Conservation (phyloP, 2,797 vertebrate species). For the Notolepis coatsorum region DNA sequence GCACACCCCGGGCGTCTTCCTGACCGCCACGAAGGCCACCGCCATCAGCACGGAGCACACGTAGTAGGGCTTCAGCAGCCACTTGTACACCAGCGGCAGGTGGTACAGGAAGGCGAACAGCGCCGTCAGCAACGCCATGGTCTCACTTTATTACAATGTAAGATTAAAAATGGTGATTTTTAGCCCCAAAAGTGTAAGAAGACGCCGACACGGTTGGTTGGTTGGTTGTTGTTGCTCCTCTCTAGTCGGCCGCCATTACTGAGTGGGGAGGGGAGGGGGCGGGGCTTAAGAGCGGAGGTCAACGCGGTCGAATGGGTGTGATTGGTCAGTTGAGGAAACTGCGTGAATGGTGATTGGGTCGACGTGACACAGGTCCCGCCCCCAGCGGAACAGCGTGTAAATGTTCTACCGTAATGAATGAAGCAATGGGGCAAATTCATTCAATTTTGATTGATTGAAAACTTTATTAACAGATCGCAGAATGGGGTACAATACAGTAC, state of each 20-base stretch:
- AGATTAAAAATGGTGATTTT: background rate
- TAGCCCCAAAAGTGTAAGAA: background rate
- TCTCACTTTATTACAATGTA: background rate
- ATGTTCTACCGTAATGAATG: too few species aligned
- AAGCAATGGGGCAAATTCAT: too few species aligned
- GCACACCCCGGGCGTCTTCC: slow-evolving; percentile 92
- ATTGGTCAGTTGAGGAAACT: slow-evolving; percentile 20
- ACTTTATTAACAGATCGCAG: too few species aligned
- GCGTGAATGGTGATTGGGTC: slow-evolving; percentile 7
- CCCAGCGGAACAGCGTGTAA: too few species aligned
- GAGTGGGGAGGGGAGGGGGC: background rate
- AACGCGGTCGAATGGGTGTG: slow-evolving; percentile 61
- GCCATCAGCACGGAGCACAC: slow-evolving; percentile 89
- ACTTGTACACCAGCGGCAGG: slow-evolving; percentile 91
- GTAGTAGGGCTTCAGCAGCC: slow-evolving; percentile 93
- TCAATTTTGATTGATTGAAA: too few species aligned
- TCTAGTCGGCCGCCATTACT: too few species aligned
- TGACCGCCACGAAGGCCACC: slow-evolving; percentile 87
- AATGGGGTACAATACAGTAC: too few species aligned
- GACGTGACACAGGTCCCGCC: too few species aligned
- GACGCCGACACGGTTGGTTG: background rate
- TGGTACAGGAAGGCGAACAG: slow-evolving; percentile 89
- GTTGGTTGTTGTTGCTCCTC: slow-evolving; percentile 29
- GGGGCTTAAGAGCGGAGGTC: slow-evolving; percentile 59
- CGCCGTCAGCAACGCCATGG: slow-evolving; percentile 90